Evolutionary conservation across 2,797 vertebrate genomes (phyloP).

Genomic region (Hirundo rustica): DNA sequence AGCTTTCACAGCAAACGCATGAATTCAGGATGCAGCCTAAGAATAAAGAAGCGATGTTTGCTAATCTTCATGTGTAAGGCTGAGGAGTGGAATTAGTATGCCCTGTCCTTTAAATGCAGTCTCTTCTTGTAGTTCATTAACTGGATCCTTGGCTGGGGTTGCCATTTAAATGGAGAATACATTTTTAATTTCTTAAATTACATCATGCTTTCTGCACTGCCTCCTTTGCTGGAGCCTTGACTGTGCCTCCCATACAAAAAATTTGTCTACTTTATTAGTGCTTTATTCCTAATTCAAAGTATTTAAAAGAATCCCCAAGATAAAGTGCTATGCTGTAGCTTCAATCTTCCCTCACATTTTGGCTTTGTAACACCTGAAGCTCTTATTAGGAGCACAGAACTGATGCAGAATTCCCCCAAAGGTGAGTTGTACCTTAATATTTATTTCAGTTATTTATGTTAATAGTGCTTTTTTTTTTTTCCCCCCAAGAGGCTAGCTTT

Average conservation of each 20-base stretch:
- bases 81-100: not conserved
- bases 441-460: not conserved
- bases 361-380: not conserved
- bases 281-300: not conserved
- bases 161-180: not conserved
- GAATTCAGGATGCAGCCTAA: not conserved
- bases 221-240: not conserved
- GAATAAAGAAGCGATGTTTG: not conserved
- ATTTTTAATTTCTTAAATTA: not conserved
- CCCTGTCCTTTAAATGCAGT: not conserved
- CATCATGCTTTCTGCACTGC: not conserved
- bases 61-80: no score
- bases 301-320: not conserved
- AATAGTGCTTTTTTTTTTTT: not conserved
- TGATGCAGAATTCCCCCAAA: not conserved
- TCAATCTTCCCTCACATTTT: not conserved
- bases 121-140: not conserved
- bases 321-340: not conserved
- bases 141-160: not conserved
- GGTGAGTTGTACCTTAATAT: not conserved
- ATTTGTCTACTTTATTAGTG: not conserved
- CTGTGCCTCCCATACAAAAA: not conserved
- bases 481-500: not conserved
- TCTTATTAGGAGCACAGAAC: not conserved
- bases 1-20: not conserved